These are phyloP conservation scores for Cryptophagus acutangulus DNA, from an alignment of 2,888 invertebrate species.

Conservation along the genomic window DNA sequence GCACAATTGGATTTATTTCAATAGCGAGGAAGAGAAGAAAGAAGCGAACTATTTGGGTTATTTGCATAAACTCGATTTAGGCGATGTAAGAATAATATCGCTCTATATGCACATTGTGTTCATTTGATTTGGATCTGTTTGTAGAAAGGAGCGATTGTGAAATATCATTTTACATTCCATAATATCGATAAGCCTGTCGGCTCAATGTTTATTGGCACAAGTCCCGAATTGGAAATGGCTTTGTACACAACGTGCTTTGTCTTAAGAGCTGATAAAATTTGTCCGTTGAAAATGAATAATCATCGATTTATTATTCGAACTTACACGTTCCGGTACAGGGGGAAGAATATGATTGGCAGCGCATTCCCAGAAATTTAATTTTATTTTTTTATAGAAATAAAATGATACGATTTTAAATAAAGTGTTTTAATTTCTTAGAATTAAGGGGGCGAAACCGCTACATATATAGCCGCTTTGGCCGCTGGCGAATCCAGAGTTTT, in stretches of 20 bases:
- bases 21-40: slow-evolving; percentile 67
- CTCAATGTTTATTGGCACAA: slow-evolving; percentile 76
- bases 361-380: slow-evolving; percentile 77
- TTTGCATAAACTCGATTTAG: slow-evolving; percentile 64
- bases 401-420: too few species aligned
- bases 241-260: slow-evolving; percentile 84
- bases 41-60: slow-evolving; percentile 76
- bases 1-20: slow-evolving; percentile 89
- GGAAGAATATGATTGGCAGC: slow-evolving; percentile 74
- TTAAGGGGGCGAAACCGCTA: too few species aligned
- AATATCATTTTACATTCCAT: slow-evolving; percentile 67
- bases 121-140: slow-evolving; percentile 37
- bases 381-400: too few species aligned
- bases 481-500: too few species aligned
- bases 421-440: too few species aligned
- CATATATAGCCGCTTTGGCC: too few species aligned
- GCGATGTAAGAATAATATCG: slow-evolving; percentile 63
- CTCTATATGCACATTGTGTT: slow-evolving; percentile 7
- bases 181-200: slow-evolving; percentile 72
- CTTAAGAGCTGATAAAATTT: slow-evolving; percentile 66
- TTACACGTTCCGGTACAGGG: slow-evolving; percentile 64
- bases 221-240: slow-evolving; percentile 88
- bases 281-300: slow-evolving; percentile 68
- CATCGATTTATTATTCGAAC: slow-evolving; percentile 70
- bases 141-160: slow-evolving; percentile 73